A percentile compares a stretch with the other conserved stretches of the same genome.
Evolutionary conservation across 1,140 invertebrate species (phyloP).

Genomic region (Lanistes nyassanus): DNA sequence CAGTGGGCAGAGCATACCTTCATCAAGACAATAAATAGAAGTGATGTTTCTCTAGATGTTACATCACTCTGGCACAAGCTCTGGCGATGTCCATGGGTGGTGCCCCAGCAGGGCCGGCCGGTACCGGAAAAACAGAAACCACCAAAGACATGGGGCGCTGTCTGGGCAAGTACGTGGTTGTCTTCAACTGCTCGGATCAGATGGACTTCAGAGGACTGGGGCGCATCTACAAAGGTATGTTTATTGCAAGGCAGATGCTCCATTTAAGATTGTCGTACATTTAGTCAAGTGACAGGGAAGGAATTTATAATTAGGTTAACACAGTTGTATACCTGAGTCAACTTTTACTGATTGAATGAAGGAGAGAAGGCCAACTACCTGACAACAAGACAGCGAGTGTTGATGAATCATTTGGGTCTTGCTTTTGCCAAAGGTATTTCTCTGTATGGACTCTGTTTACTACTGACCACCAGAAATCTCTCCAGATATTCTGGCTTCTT

Average conservation of each 20-base stretch:
- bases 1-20: too few relatives aligned
- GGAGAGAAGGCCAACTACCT: too few relatives aligned
- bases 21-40: not conserved
- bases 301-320: not conserved
- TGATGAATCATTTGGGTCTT: too few relatives aligned
- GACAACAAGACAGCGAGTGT: too few relatives aligned
- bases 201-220: conserved; percentile 96
- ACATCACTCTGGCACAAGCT: conserved; percentile 95
- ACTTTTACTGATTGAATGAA: too few relatives aligned
- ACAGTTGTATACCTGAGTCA: too few relatives aligned
- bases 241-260: not conserved
- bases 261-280: not conserved
- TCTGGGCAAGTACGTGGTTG: conserved; percentile 95
- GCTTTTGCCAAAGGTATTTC: too few relatives aligned
- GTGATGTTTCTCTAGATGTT: conserved; percentile 77
- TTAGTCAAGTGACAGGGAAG: not conserved
- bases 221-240: conserved; percentile 84
- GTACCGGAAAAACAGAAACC: conserved; percentile 97
- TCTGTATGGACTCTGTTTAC: too few relatives aligned
- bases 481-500: too few relatives aligned
- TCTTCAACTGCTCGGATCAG: conserved; percentile 98
- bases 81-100: conserved; percentile 96
- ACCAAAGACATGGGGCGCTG: conserved; percentile 99
- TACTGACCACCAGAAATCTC: too few relatives aligned
- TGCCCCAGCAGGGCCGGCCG: conserved; percentile 93